phyloP scores from a whole-genome alignment of 2,113 vertebrate species.

The Ploceus nigricollis region DNA sequence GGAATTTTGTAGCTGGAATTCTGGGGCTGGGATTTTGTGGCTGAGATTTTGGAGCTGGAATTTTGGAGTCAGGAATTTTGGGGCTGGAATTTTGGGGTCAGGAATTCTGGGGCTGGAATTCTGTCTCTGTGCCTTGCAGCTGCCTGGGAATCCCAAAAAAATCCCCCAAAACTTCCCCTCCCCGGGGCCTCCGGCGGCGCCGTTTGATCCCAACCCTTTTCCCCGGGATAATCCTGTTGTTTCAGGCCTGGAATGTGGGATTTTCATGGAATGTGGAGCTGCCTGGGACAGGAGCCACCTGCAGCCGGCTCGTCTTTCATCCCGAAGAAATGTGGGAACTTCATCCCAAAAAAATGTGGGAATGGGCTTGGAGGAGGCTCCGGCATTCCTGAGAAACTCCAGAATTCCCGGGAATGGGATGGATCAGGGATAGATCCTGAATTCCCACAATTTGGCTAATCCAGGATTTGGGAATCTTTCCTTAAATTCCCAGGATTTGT shows the following conservation, averaged over 20 bases:
- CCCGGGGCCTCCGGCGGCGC: not conserved
- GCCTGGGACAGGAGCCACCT: not conserved
- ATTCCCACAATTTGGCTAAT: not conserved
- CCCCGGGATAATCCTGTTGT: not conserved
- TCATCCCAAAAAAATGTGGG: not conserved
- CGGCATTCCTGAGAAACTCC: accelerated
- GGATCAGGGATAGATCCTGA: not conserved
- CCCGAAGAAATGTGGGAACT: not conserved
- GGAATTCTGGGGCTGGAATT: not conserved
- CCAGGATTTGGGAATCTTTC: not conserved
- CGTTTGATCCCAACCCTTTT: not conserved
- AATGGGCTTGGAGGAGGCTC: accelerated
- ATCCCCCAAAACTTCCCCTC: not conserved
- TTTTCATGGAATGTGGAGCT: not conserved
- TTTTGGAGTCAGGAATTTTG: not conserved
- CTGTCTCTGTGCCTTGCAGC: not conserved
- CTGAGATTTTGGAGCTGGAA: too few relatives aligned
- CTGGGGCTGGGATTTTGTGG: too few relatives aligned
- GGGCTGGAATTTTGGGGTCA: too few relatives aligned
- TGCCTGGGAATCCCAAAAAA: not conserved
- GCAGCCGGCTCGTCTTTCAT: not conserved
- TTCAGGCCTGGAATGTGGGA: conserved; percentile 33
- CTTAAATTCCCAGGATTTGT: not conserved
- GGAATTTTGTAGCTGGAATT: not conserved
- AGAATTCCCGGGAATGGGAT: not conserved